Base-by-base conservation (phyloP, 2,113 vertebrate genomes). In the Thamnophis sirtalis region DNA sequence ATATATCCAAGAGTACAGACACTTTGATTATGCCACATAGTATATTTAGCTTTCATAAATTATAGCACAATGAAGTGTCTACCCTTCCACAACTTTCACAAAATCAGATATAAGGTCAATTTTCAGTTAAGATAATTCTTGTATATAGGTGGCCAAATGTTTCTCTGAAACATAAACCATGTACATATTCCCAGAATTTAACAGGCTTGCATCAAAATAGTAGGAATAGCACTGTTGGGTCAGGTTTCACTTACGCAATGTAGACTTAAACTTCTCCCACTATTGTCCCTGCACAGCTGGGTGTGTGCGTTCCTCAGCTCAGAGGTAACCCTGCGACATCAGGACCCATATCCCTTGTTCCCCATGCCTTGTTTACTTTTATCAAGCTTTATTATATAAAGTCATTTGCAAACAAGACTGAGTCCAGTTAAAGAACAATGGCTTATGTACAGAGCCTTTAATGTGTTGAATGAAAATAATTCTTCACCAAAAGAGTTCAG, bases 391-490 rank as follows among this genome's bases (percentile, higher is more conserved):
- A 80, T 80, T 80, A 21, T 43, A 80, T 43, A 43, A 53, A 3
- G 5, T 88, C 33, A 89, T 19, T 80, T 80, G 7, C 88, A 89
- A 68, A 84, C 49, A 73, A 85, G 49, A 38, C n/a, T 50, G 60
- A 63, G 51, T 53, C 38, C 4, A 8, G 38, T 43, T 26, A 89
- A 92, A 17, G 26, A 68, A 68, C 17, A 48, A 92, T 63, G 68
- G 58, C 56, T 89, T 56, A 92, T 89, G 51, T 50, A 54, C 93
- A 93, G 9, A 54, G 48, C 0, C 86, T 56, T n/a, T 92, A 92
- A 89, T 86, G 43, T 21, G 43, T 22, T 87, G 13, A 55, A 0
- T 90, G 89, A 68, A 93, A 95, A 49, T 21, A n/a, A 53, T 10
- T 22, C 1, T 80, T 80, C 33, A 21, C 54, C 38, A n/a, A 73